Evolutionary conservation across 2,888 invertebrate genomes (phyloP).

Genomic region (Argyra leucocephala): DNA sequence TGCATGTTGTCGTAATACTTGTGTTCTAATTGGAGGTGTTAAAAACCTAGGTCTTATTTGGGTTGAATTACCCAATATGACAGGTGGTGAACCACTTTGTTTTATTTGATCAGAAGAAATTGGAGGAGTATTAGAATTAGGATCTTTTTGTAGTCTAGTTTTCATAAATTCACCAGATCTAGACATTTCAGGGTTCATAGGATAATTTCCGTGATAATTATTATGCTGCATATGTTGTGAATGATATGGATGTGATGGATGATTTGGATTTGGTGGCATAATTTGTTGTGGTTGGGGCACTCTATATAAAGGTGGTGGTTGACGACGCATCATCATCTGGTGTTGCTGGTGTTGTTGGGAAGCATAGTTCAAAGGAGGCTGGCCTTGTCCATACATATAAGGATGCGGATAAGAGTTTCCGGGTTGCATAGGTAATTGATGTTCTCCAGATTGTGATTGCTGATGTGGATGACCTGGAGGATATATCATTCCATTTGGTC

Average conservation of each 20-base stretch:
- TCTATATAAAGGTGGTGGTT: slow-evolving; percentile 25
- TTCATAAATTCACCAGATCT: slow-evolving; percentile 25
- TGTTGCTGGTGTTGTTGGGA: slow-evolving; percentile 10
- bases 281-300: slow-evolving; percentile 22
- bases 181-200: slow-evolving; percentile 23
- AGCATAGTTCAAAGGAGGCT: slow-evolving; percentile 21
- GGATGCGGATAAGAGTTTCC: slow-evolving; percentile 19
- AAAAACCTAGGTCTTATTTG: slow-evolving; percentile 22
- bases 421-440: slow-evolving; percentile 21
- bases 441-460: slow-evolving; percentile 20
- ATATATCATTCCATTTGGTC: background rate
- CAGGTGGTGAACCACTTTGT: slow-evolving; percentile 18
- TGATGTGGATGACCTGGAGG: slow-evolving; percentile 10
- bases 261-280: slow-evolving; percentile 31
- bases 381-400: slow-evolving; percentile 15
- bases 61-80: slow-evolving; percentile 20
- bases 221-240: slow-evolving; percentile 18
- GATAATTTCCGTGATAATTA: slow-evolving; percentile 20
- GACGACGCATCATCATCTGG: slow-evolving; percentile 20
- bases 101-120: slow-evolving; percentile 18
- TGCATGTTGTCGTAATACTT: slow-evolving; percentile 17
- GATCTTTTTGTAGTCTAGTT: slow-evolving; percentile 24
- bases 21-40: background rate
- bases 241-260: slow-evolving; percentile 32
- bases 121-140: slow-evolving; percentile 15